Evolutionary conservation across 1,140 invertebrate genomes (phyloP).

Genomic region (Tachypleus tridentatus): DNA sequence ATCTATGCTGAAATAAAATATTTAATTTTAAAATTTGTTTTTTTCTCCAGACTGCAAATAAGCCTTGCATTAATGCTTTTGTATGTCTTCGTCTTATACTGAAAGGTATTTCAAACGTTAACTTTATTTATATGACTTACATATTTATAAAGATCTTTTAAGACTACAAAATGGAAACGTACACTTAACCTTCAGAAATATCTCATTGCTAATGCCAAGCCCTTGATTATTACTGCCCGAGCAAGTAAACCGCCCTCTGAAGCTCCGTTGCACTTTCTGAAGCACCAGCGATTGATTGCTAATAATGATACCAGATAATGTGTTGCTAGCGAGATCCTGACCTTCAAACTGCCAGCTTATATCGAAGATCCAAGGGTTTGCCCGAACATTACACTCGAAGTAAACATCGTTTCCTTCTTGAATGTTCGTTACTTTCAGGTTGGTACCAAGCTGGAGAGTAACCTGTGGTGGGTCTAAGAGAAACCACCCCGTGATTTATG

Average conservation of each 20-base stretch:
- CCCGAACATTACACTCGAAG: constrained; percentile 52
- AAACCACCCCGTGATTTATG: constrained; percentile 1
- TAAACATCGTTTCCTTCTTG: constrained; percentile 67
- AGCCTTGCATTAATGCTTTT: not conserved
- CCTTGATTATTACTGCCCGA: constrained; percentile 78
- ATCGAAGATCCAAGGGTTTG: constrained; percentile 43
- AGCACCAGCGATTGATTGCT: constrained; percentile 51
- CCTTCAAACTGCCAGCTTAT: constrained; percentile 69
- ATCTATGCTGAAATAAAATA: no score
- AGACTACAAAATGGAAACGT: constrained; percentile 32
- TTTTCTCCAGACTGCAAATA: no score
- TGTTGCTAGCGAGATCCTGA: constrained; percentile 53
- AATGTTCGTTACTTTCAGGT: constrained; percentile 33
- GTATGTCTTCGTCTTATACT: not conserved
- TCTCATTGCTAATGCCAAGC: constrained; percentile 65
- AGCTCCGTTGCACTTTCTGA: constrained; percentile 24
- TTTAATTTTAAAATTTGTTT: no score
- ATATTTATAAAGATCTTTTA: not conserved
- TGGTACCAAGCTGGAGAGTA: constrained; percentile 13
- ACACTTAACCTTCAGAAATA: constrained; percentile 67
- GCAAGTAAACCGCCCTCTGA: constrained; percentile 52
- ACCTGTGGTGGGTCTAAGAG: constrained; percentile 17
- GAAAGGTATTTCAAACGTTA: not conserved
- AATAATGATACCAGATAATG: constrained; percentile 55
- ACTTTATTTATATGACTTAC: not conserved